Evolutionary conservation across 2,797 vertebrate genomes (phyloP).

Genomic region (Thunnus albacares): DNA sequence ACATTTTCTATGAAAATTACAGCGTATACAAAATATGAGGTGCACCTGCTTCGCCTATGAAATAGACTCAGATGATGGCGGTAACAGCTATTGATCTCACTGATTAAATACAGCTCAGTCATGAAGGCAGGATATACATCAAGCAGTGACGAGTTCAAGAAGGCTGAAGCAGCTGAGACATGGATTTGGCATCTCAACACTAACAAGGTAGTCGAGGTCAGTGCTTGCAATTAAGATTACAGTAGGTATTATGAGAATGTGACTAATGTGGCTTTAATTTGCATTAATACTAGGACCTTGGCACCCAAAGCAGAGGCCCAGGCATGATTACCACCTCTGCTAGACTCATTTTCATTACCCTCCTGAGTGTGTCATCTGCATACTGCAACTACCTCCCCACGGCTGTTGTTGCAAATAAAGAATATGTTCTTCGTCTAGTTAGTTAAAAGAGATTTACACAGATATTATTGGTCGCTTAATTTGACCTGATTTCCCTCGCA

Average conservation of each 20-base stretch:
- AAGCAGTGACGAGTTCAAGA: conserved; percentile 41
- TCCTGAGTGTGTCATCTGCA: conserved; percentile 44
- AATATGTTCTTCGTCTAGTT: conserved; percentile 43
- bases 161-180: conserved; percentile 1
- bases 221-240: conserved; percentile 5
- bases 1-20: conserved; percentile 50
- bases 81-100: conserved; percentile 62
- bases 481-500: conserved; percentile 52
- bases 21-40: conserved; percentile 39
- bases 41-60: conserved; percentile 37
- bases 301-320: conserved; percentile 22
- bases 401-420: conserved; percentile 45
- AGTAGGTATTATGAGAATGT: conserved; percentile 24
- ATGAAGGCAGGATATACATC: conserved; percentile 42
- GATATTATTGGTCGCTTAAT: conserved; percentile 56
- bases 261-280: conserved; percentile 38
- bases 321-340: conserved; percentile 34
- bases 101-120: conserved; percentile 59
- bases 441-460: conserved; percentile 53
- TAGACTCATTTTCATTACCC: conserved; percentile 26
- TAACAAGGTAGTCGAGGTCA: conserved; percentile 18
- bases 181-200: conserved; percentile 25
- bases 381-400: conserved; percentile 3
- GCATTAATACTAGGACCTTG: conserved; percentile 13
- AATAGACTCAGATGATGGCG: conserved; percentile 51